phyloP scores from a whole-genome alignment of 1,140 invertebrate species.

The Agrypnia vestita region DNA sequence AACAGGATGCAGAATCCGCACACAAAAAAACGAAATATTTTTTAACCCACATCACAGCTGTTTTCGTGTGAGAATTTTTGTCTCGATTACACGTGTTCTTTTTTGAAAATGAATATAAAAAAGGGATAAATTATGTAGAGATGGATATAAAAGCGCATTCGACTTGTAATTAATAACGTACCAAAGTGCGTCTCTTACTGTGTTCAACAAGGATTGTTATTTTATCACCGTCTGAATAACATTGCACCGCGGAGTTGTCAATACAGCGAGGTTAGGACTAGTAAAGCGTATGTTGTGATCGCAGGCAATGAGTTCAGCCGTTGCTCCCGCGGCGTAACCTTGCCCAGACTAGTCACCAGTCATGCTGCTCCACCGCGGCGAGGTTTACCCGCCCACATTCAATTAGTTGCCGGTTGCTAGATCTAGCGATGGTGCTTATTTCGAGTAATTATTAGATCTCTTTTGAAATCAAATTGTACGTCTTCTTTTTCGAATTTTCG shows the following conservation, averaged over 20 bases:
- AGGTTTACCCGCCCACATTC: constrained; percentile 4
- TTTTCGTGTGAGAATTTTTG: not conserved
- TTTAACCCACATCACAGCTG: not conserved
- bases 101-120: no score
- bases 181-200: no score
- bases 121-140: no score
- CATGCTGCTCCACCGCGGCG: not conserved
- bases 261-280: not conserved
- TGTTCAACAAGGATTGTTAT: no score
- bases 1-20: constrained; percentile 8
- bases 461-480: no score
- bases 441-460: no score
- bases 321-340: constrained; percentile 18
- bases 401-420: not conserved
- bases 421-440: no score
- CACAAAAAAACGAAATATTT: not conserved
- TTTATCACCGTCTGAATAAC: constrained; percentile 28
- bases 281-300: constrained; percentile 24
- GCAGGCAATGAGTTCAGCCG: constrained; percentile 34
- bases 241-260: constrained; percentile 2
- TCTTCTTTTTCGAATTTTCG: no score
- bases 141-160: no score
- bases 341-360: not conserved
- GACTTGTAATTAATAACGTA: no score
- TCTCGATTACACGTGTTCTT: no score